Base-by-base conservation (phyloP, 2,113 vertebrate genomes). In the Corythaeola cristata region DNA sequence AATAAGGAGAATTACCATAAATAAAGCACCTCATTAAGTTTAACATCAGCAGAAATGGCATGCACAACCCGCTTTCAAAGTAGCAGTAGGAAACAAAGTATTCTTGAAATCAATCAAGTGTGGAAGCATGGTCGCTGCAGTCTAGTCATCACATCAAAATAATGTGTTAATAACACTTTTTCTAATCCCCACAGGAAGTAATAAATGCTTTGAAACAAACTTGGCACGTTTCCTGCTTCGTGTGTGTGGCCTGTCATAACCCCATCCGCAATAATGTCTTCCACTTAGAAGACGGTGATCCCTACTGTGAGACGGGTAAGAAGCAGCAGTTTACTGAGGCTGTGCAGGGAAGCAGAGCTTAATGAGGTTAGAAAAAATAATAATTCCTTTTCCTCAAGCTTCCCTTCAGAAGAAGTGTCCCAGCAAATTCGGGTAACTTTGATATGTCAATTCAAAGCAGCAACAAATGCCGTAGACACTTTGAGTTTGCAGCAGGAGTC, bases 141-240 rank as follows among this genome's bases (percentile, higher is more conserved):
- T 77, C 58, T 76, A 77, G 88, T 94, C 63, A 62, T 94, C 92
- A 85, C 95, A 56, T 90, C 47, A 6, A 79, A 96, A 94, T 89
- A 82, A 89, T 71, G 72, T 91, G 93, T 75, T 97, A 81, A 68
- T 97, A 91, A 83, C 72, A 89, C 71, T 86, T 95, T 96, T 91
- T 66, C 93, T 89, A 69, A 94, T 68, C 87, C 88, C 96, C 82
- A 94, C 97, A 99, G 99, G 99, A 99, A 98, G 98, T 99, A 91
- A 99, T 99, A 98, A 99, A 99, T 96, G 99, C 99, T 92, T 97
- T 99, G 98, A 99, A 99, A 97, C 99, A 99, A 97, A 99, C 99
- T 88, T 99, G 99, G 99, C 99, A 99, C 1, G 98, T 99, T 89
- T 98, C 98, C 97, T 99, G 99, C 96, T 99, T 99, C 28, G 97